Evolutionary conservation across 2,113 vertebrate species (phyloP).

Genomic region (Myotis lucifugus): DNA sequence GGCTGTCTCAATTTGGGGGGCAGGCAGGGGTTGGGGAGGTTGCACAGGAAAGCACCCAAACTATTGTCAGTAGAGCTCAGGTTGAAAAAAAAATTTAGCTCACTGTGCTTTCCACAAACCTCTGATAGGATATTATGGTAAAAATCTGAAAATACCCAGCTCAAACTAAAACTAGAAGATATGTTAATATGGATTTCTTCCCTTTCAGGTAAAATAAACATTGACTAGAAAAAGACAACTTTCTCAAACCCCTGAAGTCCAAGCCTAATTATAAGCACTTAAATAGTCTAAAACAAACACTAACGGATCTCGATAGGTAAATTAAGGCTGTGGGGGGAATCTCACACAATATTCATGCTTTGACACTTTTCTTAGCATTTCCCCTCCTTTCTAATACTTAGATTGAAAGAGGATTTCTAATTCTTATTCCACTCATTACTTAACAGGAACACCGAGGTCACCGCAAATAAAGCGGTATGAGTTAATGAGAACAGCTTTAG

Average conservation of each 20-base stretch:
- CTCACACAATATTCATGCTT: background rate
- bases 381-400: slow-evolving; percentile 70
- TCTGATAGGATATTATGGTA: background rate
- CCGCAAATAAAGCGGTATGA: slow-evolving; percentile 88
- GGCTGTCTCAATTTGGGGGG: background rate
- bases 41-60: background rate
- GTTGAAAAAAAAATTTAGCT: background rate
- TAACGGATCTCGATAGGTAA: slow-evolving; percentile 61
- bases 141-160: background rate
- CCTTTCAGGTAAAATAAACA: slow-evolving; percentile 62
- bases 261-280: slow-evolving; percentile 71
- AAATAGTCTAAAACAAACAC: slow-evolving; percentile 65
- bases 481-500: slow-evolving; percentile 90
- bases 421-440: slow-evolving; percentile 87
- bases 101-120: background rate
- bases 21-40: fast-evolving
- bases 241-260: slow-evolving; percentile 40
- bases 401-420: slow-evolving; percentile 82
- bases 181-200: background rate
- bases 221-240: background rate
- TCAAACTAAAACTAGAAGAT: slow-evolving; percentile 1
- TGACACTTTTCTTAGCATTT: slow-evolving; percentile 76
- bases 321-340: background rate
- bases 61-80: background rate
- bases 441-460: slow-evolving; percentile 86